Percentiles rank a stretch among this genome's conserved stretches.
Evolutionary conservation across 2,113 vertebrate species (phyloP).

Genomic region (Passer montanus): DNA sequence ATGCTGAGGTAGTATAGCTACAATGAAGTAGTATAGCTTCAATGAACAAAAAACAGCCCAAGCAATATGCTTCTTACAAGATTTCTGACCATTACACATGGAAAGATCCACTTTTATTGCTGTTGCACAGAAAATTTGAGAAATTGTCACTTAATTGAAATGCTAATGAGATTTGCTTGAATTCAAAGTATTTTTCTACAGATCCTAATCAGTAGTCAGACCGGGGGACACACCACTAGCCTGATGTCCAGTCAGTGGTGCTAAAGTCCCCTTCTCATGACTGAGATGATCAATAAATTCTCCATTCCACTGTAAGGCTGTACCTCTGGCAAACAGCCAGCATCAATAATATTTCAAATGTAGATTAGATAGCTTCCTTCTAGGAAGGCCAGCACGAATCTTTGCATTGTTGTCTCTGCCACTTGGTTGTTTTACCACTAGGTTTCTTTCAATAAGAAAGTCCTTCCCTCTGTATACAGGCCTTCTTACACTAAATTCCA

Average conservation of each 20-base stretch:
- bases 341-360: not conserved
- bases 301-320: not conserved
- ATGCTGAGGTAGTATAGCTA: not conserved
- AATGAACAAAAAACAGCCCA: not conserved
- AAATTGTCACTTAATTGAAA: not conserved
- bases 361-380: not conserved
- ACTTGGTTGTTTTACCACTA: not conserved
- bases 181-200: not conserved
- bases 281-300: not conserved
- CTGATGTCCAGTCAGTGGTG: not conserved
- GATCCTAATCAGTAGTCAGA: not conserved
- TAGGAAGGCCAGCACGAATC: not conserved
- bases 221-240: not conserved
- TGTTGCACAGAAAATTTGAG: not conserved
- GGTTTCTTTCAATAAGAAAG: not conserved
- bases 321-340: not conserved
- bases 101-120: not conserved
- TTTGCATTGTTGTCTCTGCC: not conserved
- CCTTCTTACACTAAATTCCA: not conserved
- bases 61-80: not conserved
- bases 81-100: not conserved
- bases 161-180: not conserved
- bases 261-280: not conserved
- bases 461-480: not conserved
- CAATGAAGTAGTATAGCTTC: not conserved